Evolutionary conservation across 2,888 invertebrate genomes (phyloP).

Genomic region (Danaus chrysippus): DNA sequence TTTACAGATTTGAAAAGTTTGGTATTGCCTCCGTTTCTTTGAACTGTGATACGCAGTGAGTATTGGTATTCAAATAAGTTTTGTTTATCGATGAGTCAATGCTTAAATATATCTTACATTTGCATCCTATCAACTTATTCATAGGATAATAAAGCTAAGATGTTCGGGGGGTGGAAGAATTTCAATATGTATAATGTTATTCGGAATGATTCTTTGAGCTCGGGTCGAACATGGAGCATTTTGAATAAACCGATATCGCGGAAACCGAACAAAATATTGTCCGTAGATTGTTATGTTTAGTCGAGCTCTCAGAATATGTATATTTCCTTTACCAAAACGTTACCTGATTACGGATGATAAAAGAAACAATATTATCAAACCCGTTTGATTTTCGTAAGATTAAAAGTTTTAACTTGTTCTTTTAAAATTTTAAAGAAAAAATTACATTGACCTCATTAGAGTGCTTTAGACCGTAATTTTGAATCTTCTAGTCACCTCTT

Average conservation of each 20-base stretch:
- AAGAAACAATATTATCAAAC: constrained; percentile 20
- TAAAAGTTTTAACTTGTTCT: no score
- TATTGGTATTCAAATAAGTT: constrained; percentile 29
- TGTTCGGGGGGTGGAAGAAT: constrained; percentile 66
- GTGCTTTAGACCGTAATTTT: no score
- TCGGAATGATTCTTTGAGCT: constrained; percentile 76
- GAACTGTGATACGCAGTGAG: background rate
- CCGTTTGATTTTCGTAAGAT: background rate
- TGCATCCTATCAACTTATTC: constrained; percentile 43
- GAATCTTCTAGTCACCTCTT: no score
- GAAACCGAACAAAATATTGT: constrained; percentile 73
- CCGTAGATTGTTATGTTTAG: constrained; percentile 67
- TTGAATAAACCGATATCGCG: constrained; percentile 76
- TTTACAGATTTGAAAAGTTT: background rate
- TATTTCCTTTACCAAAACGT: constrained; percentile 56
- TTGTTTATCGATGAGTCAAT: constrained; percentile 20
- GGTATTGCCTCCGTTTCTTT: background rate
- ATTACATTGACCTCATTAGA: no score
- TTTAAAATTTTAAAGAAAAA: no score
- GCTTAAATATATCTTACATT: constrained; percentile 22
- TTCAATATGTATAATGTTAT: constrained; percentile 77
- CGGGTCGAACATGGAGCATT: constrained; percentile 71
- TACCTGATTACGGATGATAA: constrained; percentile 60
- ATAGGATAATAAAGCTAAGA: constrained; percentile 67
- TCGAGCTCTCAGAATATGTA: constrained; percentile 48